Conservation (phyloP, 2,888 invertebrate genomes). For the Trichacis sp. region DNA sequence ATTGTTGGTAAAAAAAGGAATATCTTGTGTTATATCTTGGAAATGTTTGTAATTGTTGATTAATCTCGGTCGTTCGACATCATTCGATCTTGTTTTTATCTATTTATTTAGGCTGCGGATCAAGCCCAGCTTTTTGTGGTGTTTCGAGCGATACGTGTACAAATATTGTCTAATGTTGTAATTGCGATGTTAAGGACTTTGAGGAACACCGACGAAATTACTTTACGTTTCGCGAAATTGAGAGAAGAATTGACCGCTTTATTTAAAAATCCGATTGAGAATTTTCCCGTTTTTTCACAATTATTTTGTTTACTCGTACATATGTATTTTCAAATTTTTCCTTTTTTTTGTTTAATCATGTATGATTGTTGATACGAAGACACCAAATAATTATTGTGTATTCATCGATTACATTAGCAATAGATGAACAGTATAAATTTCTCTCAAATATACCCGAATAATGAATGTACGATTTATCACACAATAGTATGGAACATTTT, state of each 20-base stretch:
- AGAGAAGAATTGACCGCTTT: too few relatives aligned
- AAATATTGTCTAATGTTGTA: conserved; percentile 1
- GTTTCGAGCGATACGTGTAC: not conserved
- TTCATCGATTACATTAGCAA: conserved; percentile 22
- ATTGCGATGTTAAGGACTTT: not conserved
- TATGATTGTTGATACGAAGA: conserved; percentile 15
- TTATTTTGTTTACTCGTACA: too few relatives aligned
- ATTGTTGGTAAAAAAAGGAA: not conserved
- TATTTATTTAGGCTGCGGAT: too few relatives aligned
- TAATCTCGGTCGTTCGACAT: too few relatives aligned
- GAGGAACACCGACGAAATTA: too few relatives aligned
- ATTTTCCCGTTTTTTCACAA: too few relatives aligned
- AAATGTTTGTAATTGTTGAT: conserved; percentile 10
- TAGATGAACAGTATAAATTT: conserved; percentile 18
- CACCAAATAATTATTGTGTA: conserved; percentile 14
- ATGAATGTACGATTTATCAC: conserved; percentile 31
- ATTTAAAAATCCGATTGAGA: too few relatives aligned
- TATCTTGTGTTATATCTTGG: conserved; percentile 6
- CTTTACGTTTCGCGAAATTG: too few relatives aligned
- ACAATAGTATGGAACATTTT: conserved; percentile 10
- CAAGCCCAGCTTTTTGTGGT: too few relatives aligned
- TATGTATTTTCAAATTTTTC: not conserved
- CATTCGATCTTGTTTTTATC: too few relatives aligned
- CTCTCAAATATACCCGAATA: conserved; percentile 19
- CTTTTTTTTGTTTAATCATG: not conserved